Base-by-base conservation (phyloP, 2,113 vertebrate species). In the Dasyprocta punctata region DNA sequence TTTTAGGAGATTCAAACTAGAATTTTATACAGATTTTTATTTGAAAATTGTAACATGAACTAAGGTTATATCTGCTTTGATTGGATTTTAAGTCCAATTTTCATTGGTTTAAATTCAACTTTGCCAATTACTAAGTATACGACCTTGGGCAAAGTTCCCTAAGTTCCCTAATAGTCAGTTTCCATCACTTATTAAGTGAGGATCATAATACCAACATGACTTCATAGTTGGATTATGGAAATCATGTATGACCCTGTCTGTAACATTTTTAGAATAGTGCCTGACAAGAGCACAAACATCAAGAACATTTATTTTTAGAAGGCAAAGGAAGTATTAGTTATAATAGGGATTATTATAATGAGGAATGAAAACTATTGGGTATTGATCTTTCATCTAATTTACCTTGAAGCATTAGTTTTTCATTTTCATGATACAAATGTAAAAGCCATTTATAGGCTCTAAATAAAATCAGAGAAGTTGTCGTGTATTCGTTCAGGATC, bases 331-430 rank as follows among this genome's bases (percentile, higher is more conserved):
- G 28, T 36, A 54, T 33, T 94, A 38, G 19, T 49, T 69, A 5
- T 69, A 58, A 24, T 89, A 63, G 36, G 5, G 71, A 17, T 44
- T 85, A 10, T 84, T 91, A 17, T 89, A 20, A 36, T 94, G 58
- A 93, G 24, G 7, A 54, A 3, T 71, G 26, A 19, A 78, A 92
- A 28, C n/a, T 38, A 30, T 17, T 81, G 10, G 6, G 1, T 24
- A 49, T 82, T 61, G 54, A 10, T 12, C 65, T 86, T 82, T 61
- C 28, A 44, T 73, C 44, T 86, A 44, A 75, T 63, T 58, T 89
- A 3, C 41, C 81, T 94, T 91, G 33, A 90, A 63, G 78, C n/a
- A 78, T 28, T 88, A 14, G 63, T 83, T 65, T 12, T 97, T 91
- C 14, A 33, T 82, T 95, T 89, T 94, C 30, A 33, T 20, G 4